Evolutionary conservation across 2,797 vertebrate genomes (phyloP), one percentile per base, ranked within the genome.

Genomic region (Amphiprion clarkii): DNA sequence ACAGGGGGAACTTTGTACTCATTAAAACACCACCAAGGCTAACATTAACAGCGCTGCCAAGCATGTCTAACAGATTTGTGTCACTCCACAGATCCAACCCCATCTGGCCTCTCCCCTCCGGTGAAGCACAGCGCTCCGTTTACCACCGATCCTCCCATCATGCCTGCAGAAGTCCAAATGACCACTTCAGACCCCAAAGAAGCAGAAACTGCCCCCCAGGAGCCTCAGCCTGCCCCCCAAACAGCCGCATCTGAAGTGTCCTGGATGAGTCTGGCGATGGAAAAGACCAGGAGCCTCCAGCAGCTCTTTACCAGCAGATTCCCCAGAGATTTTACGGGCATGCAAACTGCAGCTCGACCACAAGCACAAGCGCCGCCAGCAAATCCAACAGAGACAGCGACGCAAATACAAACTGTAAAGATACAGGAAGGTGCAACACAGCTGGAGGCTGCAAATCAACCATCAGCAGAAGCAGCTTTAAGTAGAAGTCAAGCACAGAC

Each of bases 241-340:
- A 16, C 72, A 0, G 56, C 90, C 54, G 81, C 90, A 0, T 56
- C 91, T 11, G 90, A 95, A 42, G 95, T 96, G 3, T 95, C 95
- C 65, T 99, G 98, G 98, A 95, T 99, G 93, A 96, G 94, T 58
- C 80, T 97, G 64, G 96, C 96, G 0, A 94, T 95, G 85, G 96
- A 96, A 83, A 99, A 97, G 84, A 96, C 96, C 51, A 95, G 84
- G 78, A 95, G 94, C 40, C 21, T 94, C 7, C 96, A 97, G 49
- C 95, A 95, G 71, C 95, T 96, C 12, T 89, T 94, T 0, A 85
- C 90, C 3, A 93, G 86, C 67, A 95, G 81, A 82, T 88, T 95
- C 40, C 88, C 93, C 4, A 87, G 87, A 87, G 96, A 97, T 63
- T 88, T 95, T 71, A 86, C 93, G 33, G 78, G 67, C 4, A 25